These are phyloP conservation scores for Rhopalosiphum maidis DNA, from an alignment of 1,140 invertebrate genomes.

Conservation along the genomic window DNA sequence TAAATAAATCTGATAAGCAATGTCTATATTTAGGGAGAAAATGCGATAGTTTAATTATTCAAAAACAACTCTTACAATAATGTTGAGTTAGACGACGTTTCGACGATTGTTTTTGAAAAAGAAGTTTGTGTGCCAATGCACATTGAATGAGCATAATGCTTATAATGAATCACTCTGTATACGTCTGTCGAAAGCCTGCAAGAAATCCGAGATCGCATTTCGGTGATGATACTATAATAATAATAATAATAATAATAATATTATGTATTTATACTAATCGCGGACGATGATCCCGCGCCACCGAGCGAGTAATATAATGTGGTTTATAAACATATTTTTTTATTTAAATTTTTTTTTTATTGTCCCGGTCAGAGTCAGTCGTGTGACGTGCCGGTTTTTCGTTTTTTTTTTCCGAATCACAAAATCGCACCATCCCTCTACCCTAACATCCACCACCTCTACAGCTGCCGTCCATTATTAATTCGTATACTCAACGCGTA, in stretches of 20 bases:
- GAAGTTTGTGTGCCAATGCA: neutral
- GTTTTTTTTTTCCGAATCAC: neutral
- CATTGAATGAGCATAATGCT: neutral
- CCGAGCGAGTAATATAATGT: neutral
- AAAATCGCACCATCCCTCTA: neutral
- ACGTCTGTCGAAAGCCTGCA: neutral
- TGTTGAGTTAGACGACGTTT: no score
- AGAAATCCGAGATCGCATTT: neutral
- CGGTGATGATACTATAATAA: neutral
- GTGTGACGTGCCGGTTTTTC: neutral
- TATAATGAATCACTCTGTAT: neutral
- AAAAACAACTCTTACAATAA: no score
- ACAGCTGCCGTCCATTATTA: neutral
- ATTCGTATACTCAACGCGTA: slow-evolving; percentile 5
- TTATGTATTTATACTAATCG: neutral
- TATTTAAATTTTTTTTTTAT: neutral
- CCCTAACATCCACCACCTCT: no score
- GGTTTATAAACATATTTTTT: neutral
- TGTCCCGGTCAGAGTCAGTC: neutral
- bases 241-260: neutral
- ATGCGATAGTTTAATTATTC: no score
- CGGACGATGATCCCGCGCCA: neutral
- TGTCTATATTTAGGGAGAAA: no score
- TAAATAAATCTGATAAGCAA: no score
- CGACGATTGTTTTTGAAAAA: neutral